Base-by-base conservation (phyloP, 2,888 invertebrate species). In the Diloba caeruleocephala region DNA sequence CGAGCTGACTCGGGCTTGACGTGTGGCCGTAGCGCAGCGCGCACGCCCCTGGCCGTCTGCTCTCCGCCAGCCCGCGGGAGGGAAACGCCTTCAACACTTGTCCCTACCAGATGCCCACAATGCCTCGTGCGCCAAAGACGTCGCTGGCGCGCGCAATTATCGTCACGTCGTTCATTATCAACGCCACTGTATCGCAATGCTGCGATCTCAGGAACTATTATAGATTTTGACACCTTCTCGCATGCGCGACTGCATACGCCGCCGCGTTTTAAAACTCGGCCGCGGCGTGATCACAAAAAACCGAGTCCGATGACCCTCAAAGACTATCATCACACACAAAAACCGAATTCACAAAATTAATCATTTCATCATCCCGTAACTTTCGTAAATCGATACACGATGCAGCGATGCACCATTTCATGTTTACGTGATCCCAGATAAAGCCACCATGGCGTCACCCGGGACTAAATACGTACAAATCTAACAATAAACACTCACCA, bases 341-440 rank as follows among this genome's bases (percentile, higher is more conserved):
- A 77, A 65, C 50, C 54, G 71, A 66, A 64, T 68, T 65, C 73
- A 69, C 49, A 68, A 74, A 75, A 79, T 66, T 65, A 79, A 78
- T 76, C 52, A 59, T 55, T 74, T 76, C 56, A 78, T 68, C 75
- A 75, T 83, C 72, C 77, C 64, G 66, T 81, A 84, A 87, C 78
- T 89, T 87, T 85, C 71, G 81, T 84, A 85, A 90, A 92, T 92
- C 93, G 87, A 93, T 93, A 92, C 88, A 90, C 90, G 89, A 91
- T 93, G 93, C 93, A 93, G 89, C 88, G 92, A 92, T 93, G 93
- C 93, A 93, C 92, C 93, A 92, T 93, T 92, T 92, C 92, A 89
- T 93, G 94, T 94, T 94, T 95, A 95, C 95, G 95, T 95, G 95
- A 94, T 94, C 92, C 93, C 92, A 93, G 93, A 94, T 93, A 93